A percentile compares a stretch with the other conserved stretches of the same genome.
phyloP scores from a whole-genome alignment of 1,140 invertebrate species.

The Theocolax elegans region DNA sequence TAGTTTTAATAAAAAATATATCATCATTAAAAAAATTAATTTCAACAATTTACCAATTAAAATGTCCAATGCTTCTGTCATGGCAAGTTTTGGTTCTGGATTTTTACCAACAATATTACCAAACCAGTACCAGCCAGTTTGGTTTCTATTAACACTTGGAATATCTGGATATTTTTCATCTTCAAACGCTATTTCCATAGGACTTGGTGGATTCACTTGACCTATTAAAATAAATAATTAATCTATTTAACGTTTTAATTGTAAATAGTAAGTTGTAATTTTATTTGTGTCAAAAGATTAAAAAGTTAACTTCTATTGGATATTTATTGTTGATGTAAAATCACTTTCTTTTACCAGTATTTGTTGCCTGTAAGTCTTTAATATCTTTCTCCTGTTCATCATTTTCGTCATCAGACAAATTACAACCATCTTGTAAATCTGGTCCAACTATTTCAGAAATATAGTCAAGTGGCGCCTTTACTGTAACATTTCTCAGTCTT shows the following conservation, averaged over 20 bases:
- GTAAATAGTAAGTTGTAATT: background rate
- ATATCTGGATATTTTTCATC: conserved; percentile 61
- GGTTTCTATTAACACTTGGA: conserved; percentile 72
- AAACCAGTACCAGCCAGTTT: conserved; percentile 84
- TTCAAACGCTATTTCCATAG: conserved; percentile 56
- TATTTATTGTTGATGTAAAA: background rate
- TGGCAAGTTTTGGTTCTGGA: conserved; percentile 67
- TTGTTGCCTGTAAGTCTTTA: conserved; percentile 58
- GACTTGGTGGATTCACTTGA: conserved; percentile 58
- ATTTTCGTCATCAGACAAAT: conserved; percentile 66
- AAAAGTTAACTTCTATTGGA: background rate
- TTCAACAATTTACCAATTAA: conserved; percentile 86
- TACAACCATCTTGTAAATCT: conserved; percentile 65
- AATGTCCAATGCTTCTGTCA: conserved; percentile 76
- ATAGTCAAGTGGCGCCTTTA: conserved; percentile 71
- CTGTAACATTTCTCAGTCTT: conserved; percentile 66
- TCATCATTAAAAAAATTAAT: conserved; percentile 54
- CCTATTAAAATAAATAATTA: conserved; percentile 42
- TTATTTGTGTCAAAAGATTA: no score
- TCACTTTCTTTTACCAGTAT: conserved; percentile 58
- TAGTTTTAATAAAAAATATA: background rate
- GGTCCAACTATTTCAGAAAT: conserved; percentile 70
- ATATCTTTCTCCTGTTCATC: conserved; percentile 60
- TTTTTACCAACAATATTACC: conserved; percentile 77
- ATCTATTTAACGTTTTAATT: background rate